phyloP scores from a whole-genome alignment of 1,140 invertebrate genomes.

The Drosophila pseudoananassae region DNA sequence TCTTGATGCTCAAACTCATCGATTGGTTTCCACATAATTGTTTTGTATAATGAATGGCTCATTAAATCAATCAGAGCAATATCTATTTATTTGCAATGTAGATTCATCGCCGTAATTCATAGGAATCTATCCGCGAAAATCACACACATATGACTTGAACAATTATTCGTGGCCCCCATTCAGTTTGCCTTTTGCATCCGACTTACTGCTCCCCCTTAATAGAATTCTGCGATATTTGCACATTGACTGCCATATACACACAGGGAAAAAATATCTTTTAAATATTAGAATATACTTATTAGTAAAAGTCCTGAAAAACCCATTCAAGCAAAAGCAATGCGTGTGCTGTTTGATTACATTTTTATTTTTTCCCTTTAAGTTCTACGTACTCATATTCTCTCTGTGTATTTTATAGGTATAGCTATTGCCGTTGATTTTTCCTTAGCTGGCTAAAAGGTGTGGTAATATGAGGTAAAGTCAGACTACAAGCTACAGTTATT shows the following conservation, averaged over 20 bases:
- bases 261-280: not conserved
- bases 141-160: conserved; percentile 42
- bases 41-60: conserved; percentile 57
- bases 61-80: conserved; percentile 74
- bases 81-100: conserved; percentile 64
- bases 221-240: conserved; percentile 70
- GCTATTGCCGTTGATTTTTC: conserved; percentile 44
- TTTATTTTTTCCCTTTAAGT: too few relatives aligned
- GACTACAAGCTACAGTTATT: conserved; percentile 72
- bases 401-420: not conserved
- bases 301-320: not conserved
- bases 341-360: too few relatives aligned
- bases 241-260: conserved; percentile 38
- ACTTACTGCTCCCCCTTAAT: conserved; percentile 48
- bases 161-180: conserved; percentile 70
- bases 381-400: not conserved
- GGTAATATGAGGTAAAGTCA: conserved; percentile 41
- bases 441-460: conserved; percentile 61
- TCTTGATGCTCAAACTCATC: not conserved
- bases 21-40: conserved; percentile 38
- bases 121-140: conserved; percentile 66
- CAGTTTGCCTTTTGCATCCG: conserved; percentile 47
- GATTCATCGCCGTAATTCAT: conserved; percentile 60
- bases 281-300: not conserved
- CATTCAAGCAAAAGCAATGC: too few relatives aligned